Evolutionary conservation across 1,140 invertebrate genomes (phyloP).

Genomic region (Heterodera schachtii): DNA sequence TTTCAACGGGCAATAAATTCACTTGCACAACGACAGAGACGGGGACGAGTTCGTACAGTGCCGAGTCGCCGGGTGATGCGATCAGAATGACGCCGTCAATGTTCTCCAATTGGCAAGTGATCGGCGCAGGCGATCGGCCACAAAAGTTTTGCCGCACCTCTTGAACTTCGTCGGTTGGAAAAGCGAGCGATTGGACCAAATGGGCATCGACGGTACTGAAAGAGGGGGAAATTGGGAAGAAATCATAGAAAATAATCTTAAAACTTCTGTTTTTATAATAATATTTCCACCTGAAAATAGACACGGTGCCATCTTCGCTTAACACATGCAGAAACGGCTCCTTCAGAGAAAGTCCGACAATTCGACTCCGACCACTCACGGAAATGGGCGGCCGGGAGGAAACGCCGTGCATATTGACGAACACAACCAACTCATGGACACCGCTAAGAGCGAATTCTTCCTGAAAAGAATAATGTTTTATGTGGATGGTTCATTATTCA

Average conservation of each 20-base stretch:
- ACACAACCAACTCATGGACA: conserved; percentile 20
- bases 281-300: conserved; percentile 20
- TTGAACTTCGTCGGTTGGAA: conserved; percentile 3
- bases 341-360: conserved; percentile 21
- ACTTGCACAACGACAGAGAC: not conserved
- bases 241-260: not conserved
- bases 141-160: not conserved
- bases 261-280: not conserved
- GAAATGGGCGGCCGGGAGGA: conserved; percentile 23
- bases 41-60: conserved; percentile 1
- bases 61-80: not conserved
- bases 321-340: conserved; percentile 18
- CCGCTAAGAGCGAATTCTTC: conserved; percentile 23
- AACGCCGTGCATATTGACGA: conserved; percentile 25
- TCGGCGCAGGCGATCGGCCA: not conserved
- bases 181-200: conserved; percentile 8
- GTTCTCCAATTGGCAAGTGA: conserved; percentile 13
- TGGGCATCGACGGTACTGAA: conserved; percentile 18
- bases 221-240: conserved; percentile 4
- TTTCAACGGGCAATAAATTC: not conserved
- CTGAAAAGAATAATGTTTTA: not conserved
- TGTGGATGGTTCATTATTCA: no score
- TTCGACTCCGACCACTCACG: not conserved
- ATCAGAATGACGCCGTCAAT: conserved; percentile 15
- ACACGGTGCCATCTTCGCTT: conserved; percentile 6